A percentile compares a stretch with the other conserved stretches of the same genome.
Conservation (phyloP, 2,797 vertebrate species). For the Phaenicophaeus curvirostris region DNA sequence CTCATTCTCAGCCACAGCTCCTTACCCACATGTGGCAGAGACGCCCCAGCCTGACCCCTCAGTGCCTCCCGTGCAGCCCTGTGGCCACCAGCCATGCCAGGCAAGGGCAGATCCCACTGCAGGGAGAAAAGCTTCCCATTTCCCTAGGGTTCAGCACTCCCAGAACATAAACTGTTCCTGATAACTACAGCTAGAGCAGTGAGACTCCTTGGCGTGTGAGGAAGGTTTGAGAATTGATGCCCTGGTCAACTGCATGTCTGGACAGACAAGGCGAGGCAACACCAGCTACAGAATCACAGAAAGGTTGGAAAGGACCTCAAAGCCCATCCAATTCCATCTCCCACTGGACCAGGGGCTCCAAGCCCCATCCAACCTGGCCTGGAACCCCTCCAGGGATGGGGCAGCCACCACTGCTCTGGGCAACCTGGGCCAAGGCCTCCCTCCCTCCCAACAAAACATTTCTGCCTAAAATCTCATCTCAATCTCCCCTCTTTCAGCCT, state of each 20-base stretch:
- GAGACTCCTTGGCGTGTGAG: too few relatives aligned
- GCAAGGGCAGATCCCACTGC: not conserved
- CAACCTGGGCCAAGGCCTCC: too few relatives aligned
- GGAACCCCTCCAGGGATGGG: too few relatives aligned
- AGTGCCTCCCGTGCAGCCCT: not conserved
- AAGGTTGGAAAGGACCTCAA: too few relatives aligned
- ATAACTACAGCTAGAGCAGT: not conserved
- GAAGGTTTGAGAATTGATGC: not conserved
- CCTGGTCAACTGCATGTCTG: rapidly evolving
- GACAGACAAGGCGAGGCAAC: not conserved
- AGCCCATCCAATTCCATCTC: too few relatives aligned
- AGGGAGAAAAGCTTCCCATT: not conserved
- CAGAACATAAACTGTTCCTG: not conserved
- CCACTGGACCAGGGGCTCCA: too few relatives aligned
- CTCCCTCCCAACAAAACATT: too few relatives aligned
- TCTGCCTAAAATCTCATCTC: too few relatives aligned
- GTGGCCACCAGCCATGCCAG: too few relatives aligned
- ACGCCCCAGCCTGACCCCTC: not conserved
- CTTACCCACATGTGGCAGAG: rapidly evolving
- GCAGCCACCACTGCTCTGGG: too few relatives aligned
- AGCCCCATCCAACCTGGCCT: too few relatives aligned
- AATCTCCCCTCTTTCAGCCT: too few relatives aligned
- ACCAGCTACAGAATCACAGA: not conserved
- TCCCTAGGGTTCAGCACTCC: not conserved
- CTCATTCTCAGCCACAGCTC: rapidly evolving